A percentile compares a stretch with the other conserved stretches of the same genome.
Evolutionary conservation across 2,888 invertebrate genomes (phyloP).

Genomic region (Metopia argyrocephala): DNA sequence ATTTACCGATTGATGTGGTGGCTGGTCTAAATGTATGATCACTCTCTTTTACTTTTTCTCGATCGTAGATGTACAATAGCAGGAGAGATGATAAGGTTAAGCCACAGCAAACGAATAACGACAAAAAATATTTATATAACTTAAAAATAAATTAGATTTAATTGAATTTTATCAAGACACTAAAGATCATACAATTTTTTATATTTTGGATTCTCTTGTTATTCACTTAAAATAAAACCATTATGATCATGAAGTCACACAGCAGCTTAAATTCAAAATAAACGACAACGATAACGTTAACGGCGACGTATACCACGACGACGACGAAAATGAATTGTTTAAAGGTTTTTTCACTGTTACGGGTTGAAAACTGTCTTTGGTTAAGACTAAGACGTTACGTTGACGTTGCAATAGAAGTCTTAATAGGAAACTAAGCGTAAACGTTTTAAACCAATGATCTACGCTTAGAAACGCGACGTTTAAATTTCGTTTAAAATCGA

Average conservation of each 20-base stretch:
- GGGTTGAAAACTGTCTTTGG: neutral
- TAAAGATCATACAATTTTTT: slow-evolving; percentile 34
- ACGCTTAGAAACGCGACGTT: slow-evolving; percentile 55
- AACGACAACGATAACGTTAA: slow-evolving; percentile 22
- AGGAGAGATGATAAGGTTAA: slow-evolving; percentile 46
- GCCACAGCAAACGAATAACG: slow-evolving; percentile 18
- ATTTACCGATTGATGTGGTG: neutral
- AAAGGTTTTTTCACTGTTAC: neutral
- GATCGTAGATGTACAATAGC: neutral
- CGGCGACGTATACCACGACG: slow-evolving; percentile 31
- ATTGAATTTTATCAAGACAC: slow-evolving; percentile 70
- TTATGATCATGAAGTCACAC: slow-evolving; percentile 48
- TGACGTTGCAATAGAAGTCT: neutral
- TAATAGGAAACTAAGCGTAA: slow-evolving; percentile 28
- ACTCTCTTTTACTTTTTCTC: slow-evolving; percentile 8
- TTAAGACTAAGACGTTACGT: neutral
- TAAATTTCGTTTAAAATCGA: slow-evolving; percentile 41
- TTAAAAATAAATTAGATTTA: slow-evolving; percentile 69
- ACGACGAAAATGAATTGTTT: neutral
- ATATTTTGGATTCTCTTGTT: slow-evolving; percentile 36
- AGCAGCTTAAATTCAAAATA: slow-evolving; percentile 38
- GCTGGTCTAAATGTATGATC: slow-evolving; percentile 36
- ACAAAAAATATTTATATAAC: slow-evolving; percentile 19
- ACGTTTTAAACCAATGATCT: slow-evolving; percentile 13
- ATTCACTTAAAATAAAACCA: slow-evolving; percentile 47